Base-by-base conservation (phyloP, 2,797 vertebrate species). In the Sarcoramphus papa region DNA sequence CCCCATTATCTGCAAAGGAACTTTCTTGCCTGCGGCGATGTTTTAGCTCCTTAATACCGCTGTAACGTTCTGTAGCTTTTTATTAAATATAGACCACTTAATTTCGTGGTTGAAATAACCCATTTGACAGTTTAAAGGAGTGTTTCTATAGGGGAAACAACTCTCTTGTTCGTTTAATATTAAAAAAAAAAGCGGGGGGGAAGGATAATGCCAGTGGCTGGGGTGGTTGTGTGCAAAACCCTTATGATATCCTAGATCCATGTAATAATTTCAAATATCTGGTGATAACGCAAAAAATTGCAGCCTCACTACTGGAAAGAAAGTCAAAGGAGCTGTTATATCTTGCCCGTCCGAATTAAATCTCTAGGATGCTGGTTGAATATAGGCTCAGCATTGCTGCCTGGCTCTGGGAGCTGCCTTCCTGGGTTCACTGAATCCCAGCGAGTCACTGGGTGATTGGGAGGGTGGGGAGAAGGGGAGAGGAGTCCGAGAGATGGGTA, bases 341-440 rank as follows among this genome's bases (percentile, higher is more conserved):
- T 48, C 24, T 56, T 45, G 7, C 1, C 37, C 35, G 31, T 50
- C 23, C 9, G 0, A 22, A 33, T 33, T 2, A 4, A 12, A 23
- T 16, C 47, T 45, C 0, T 21, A 12, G 51, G 72, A 1, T 41
- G 18, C 24, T 56, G 67, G 24, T 3, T 30, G 67, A 28, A 4
- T 2, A 3, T 6, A n/a, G 80, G 60, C 54, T 80, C 24, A 18
- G 59, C 16, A 0, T 17, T 27, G 87, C 69, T 81, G 80, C 72
- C 30, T 4, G 45, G 45, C 43, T 40, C n/a, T 33, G 50, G 68
- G 21, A 74, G 40, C n/a, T 43, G 41, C 70, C 9, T 35, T 20
- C 0, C 0, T 1, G 20, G 12, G 73, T 30, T 10, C 8, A 0
- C 4, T 11, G n/a, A 9, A 45, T 35, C 65, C 65, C 82, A 33